Evolutionary conservation across 2,113 vertebrate species (phyloP), one percentile per base, ranked within the genome.

Genomic region (Siniperca chuatsi): DNA sequence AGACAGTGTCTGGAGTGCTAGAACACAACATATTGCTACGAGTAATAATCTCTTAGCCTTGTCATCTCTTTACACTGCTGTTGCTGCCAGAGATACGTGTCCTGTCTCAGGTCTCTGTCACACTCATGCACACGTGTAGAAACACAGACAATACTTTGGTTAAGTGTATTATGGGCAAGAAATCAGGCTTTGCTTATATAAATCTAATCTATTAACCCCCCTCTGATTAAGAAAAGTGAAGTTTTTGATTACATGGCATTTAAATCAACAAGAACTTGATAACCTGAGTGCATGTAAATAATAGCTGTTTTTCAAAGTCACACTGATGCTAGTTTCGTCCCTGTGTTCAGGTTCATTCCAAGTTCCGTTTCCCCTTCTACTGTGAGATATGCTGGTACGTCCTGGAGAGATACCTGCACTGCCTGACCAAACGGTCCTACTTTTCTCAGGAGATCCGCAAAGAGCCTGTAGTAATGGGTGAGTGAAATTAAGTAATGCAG

Each of bases 331-430:
- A 4, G 4, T 72, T 46, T 69, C 61, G 4, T 52, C 6, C 25
- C 78, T 90, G 78, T 85, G 94, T 94, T 54, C 93, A 99, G 98
- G 98, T 99, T 89, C 96, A 98, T 70, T 97, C 98, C 93, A 99
- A 98, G 87, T 99, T 99, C 92, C 98, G 98, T 1, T 99, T 99
- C 94, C 98, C 98, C 46, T 99, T 99, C 95, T 99, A 98, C 96
- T 97, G 98, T 94, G 98, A 99, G 93, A 99, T 99, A 91, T 98
- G 98, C 95, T 99, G 98, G 98, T 99, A 99, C 94, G 98, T 99
- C 88, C 92, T 99, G 96, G 98, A 99, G 96, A 96, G 98, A 94
- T 99, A 99, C 44, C 95, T 97, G 87, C 96, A 97, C 95, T 98
- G 97, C 89, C 95, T 99, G 94, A 98, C 98, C 90, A 97, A 96